A percentile compares a stretch with the other conserved stretches of the same genome.
Evolutionary conservation across 2,888 invertebrate species (phyloP).

Genomic region (Heptascelio sp.): DNA sequence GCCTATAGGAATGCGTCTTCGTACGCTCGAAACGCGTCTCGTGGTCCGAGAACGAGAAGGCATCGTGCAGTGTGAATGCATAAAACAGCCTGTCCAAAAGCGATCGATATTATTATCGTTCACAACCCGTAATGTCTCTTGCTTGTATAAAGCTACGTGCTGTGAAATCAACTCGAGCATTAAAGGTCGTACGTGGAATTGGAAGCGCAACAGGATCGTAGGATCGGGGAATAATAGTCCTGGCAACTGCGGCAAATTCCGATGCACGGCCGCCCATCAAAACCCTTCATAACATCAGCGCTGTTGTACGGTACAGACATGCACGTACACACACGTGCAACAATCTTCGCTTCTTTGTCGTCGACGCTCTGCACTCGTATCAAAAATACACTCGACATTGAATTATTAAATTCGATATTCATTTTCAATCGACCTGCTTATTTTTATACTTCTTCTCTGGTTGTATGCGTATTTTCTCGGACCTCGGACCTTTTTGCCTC

Average conservation of each 20-base stretch:
- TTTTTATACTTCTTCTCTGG: neutral
- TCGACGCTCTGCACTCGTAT: neutral
- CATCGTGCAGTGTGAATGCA: too few relatives aligned
- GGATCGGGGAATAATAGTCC: constrained; percentile 68
- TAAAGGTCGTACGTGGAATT: constrained; percentile 67
- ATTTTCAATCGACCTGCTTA: constrained; percentile 29
- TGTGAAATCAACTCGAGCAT: constrained; percentile 67
- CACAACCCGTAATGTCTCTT: constrained; percentile 52
- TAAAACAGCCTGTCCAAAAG: constrained; percentile 11
- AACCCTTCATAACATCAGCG: constrained; percentile 47
- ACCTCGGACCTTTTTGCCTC: neutral
- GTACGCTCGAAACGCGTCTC: constrained; percentile 19
- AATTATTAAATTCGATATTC: constrained; percentile 20
- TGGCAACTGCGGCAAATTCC: constrained; percentile 63
- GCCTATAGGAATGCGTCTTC: too few relatives aligned
- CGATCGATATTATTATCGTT: constrained; percentile 69
- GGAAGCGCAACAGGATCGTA: constrained; percentile 70
- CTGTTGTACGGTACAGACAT: too few relatives aligned
- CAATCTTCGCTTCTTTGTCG: constrained; percentile 9
- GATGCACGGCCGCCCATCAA: constrained; percentile 51
- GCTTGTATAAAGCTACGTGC: constrained; percentile 62
- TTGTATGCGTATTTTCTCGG: neutral
- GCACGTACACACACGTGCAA: too few relatives aligned
- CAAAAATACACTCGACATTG: constrained; percentile 23
- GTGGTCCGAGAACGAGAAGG: constrained; percentile 14